Conservation (phyloP, 2,797 vertebrate species). For the Parauchenoglanis punctatus region DNA sequence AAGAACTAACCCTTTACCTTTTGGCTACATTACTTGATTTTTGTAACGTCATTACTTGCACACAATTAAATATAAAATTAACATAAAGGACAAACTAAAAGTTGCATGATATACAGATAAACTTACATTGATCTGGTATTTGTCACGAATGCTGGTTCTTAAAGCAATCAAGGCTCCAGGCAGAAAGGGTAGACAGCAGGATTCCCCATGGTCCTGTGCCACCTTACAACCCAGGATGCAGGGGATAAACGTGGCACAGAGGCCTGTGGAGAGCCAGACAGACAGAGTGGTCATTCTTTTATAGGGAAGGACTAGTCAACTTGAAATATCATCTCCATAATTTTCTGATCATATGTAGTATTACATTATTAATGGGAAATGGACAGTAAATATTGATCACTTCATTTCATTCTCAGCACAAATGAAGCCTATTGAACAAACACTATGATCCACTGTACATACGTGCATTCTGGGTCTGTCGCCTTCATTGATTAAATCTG, state of each 20-base stretch:
- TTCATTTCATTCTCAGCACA: not conserved
- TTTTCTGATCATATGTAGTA: not conserved
- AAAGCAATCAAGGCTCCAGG: slow-evolving; percentile 76
- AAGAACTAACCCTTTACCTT: not conserved
- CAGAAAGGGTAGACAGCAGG: slow-evolving; percentile 77
- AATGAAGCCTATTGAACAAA: not conserved
- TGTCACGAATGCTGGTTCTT: slow-evolving; percentile 75
- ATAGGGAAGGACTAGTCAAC: not conserved
- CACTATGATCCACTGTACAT: not conserved
- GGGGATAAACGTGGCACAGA: slow-evolving; percentile 77
- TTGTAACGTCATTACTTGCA: not conserved
- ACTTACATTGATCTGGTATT: slow-evolving; percentile 72
- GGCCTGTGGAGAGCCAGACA: slow-evolving; percentile 63
- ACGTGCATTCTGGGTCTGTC: not conserved
- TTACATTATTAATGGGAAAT: not conserved
- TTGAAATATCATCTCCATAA: not conserved
- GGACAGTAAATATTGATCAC: not conserved
- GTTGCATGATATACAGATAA: not conserved
- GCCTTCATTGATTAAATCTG: not conserved
- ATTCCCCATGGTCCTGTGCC: slow-evolving; percentile 74
- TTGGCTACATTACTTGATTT: not conserved
- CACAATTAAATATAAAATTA: not conserved
- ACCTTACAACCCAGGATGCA: slow-evolving; percentile 78
- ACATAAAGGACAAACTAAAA: not conserved
- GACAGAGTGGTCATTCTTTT: not conserved